Base-by-base conservation (phyloP, 2,797 vertebrate genomes). In the Carapus acus region DNA sequence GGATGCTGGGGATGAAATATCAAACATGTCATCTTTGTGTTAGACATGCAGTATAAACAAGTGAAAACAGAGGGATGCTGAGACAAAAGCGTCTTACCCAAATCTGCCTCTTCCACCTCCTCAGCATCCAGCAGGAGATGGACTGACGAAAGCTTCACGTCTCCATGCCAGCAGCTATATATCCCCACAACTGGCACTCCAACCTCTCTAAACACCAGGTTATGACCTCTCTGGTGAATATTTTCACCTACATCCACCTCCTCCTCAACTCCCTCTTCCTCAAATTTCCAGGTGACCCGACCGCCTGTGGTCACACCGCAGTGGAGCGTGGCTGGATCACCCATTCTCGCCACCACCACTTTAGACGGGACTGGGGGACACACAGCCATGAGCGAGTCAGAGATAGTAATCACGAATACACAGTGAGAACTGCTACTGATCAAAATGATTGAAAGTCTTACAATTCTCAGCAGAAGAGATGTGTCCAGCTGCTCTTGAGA, bases 161-260 rank as follows among this genome's bases (percentile, higher is more conserved):
- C 20, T 3, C 44, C 60, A 2, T 18, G 79, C 83, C 77, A 85
- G 71, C 88, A 89, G 66, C 74, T 85, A 69, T 87, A 89, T 1
- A 86, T 42, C 42, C 88, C 88, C 19, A 78, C 2, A 2, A 15
- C 3, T 1, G 71, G 69, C 0, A 0, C 0, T 0, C 49, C 69
- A 5, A 86, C 52, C 0, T 43, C 2, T 0, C 2, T 33, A 12
- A 87, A 0, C 0, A 0, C 53, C 47, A 88, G 53, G 3, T 43
- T 33, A 2, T 3, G n/a, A 3, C 63, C 79, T 0, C 16, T 14
- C 17, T n/a, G 12, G 17, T n/a, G 0, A n/a, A 49, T 0, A 0
- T 16, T 1, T 0, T 41, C 19, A 0, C 40, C 12, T 0, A 16
- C 9, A 1, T 36, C 3, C 0, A 21, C 52, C 2, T 47, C 12